A percentile compares a stretch with the other conserved stretches of the same genome.
Conservation (phyloP, 2,888 invertebrate species). For the Lithophane leautieri region DNA sequence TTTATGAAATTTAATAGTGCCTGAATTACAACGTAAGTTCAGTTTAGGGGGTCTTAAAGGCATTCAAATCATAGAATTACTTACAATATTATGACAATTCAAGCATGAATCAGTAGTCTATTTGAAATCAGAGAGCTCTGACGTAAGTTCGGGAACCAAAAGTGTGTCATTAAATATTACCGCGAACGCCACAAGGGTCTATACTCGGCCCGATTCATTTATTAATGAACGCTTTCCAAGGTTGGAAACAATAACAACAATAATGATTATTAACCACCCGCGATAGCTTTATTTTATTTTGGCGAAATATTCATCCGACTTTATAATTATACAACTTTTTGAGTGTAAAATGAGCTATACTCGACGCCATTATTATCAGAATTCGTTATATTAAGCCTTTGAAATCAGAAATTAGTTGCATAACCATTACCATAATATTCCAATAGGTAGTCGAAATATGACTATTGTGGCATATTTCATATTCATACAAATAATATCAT, state of each 20-base stretch:
- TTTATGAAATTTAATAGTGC: slow-evolving; percentile 45
- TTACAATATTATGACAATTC: slow-evolving; percentile 16
- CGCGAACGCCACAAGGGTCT: slow-evolving; percentile 21
- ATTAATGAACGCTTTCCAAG: slow-evolving; percentile 9
- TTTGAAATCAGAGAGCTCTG: slow-evolving; percentile 1
- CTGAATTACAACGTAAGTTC: slow-evolving; percentile 39
- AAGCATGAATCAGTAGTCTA: not conserved
- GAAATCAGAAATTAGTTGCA: slow-evolving; percentile 31
- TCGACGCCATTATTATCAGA: slow-evolving; percentile 23
- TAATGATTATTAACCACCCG: slow-evolving; percentile 29
- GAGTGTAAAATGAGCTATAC: slow-evolving; percentile 36
- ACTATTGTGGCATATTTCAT: not conserved
- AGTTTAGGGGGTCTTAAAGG: slow-evolving; percentile 5
- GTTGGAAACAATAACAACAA: slow-evolving; percentile 45
- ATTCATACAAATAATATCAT: not conserved
- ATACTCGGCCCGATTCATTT: slow-evolving; percentile 17
- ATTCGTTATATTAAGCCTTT: slow-evolving; percentile 15
- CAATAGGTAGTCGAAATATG: slow-evolving; percentile 5
- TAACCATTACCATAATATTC: slow-evolving; percentile 21
- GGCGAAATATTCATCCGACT: slow-evolving; percentile 58
- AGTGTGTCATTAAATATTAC: slow-evolving; percentile 17
- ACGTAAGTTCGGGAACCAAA: slow-evolving; percentile 4
- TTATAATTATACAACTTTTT: slow-evolving; percentile 62
- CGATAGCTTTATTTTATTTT: slow-evolving; percentile 8
- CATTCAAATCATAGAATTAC: slow-evolving; percentile 15